phyloP scores from a whole-genome alignment of 2,113 vertebrate species.

The Syngnathus scovelli region DNA sequence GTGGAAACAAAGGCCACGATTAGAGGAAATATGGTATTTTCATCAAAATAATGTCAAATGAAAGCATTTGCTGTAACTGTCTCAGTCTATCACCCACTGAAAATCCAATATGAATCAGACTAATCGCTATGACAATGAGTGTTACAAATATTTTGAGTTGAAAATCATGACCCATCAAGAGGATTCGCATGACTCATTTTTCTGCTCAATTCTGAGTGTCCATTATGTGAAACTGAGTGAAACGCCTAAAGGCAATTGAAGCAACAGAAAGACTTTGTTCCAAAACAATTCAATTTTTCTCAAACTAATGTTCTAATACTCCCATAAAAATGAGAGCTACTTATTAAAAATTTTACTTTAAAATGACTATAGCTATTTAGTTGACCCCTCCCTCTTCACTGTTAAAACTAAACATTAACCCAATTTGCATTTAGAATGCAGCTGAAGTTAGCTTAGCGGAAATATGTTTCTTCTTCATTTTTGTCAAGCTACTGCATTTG shows the following conservation, averaged over 20 bases:
- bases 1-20: not conserved
- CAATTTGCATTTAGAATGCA: not conserved
- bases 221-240: not conserved
- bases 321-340: not conserved
- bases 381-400: not conserved
- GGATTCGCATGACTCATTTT: not conserved
- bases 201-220: not conserved
- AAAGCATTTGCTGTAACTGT: not conserved
- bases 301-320: not conserved
- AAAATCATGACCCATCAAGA: not conserved
- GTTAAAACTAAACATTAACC: not conserved
- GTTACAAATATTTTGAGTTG: not conserved
- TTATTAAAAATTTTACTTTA: not conserved
- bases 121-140: not conserved
- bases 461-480: not conserved
- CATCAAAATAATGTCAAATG: not conserved
- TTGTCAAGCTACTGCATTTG: not conserved
- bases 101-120: not conserved
- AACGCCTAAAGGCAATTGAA: not conserved
- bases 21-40: not conserved
- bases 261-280: not conserved
- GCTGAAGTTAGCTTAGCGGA: not conserved
- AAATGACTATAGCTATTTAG: not conserved
- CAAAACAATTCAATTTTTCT: not conserved
- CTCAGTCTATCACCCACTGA: not conserved